phyloP scores from a whole-genome alignment of 2,113 vertebrate genomes.

The Odontophorus gujanensis region DNA sequence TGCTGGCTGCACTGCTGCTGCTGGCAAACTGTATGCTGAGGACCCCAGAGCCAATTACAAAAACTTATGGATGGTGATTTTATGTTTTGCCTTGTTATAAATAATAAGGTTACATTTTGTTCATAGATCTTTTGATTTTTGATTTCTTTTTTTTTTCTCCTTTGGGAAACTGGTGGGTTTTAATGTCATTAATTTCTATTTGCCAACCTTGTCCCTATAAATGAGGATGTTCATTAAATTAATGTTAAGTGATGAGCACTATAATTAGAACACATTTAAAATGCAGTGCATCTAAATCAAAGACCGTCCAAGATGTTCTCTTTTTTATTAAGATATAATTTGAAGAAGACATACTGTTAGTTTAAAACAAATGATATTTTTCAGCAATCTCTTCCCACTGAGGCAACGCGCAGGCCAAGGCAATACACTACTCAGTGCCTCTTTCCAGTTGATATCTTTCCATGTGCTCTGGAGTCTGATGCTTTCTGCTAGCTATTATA shows the following conservation, averaged over 20 bases:
- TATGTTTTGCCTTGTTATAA: constrained; percentile 11
- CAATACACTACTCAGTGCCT: neutral
- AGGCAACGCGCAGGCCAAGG: neutral
- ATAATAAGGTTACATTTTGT: constrained; percentile 40
- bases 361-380: constrained; percentile 4
- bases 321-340: constrained; percentile 63
- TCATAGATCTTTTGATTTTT: constrained; percentile 40
- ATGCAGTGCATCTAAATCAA: constrained; percentile 58
- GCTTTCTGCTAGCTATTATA: neutral
- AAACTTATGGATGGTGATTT: neutral
- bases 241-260: constrained; percentile 59
- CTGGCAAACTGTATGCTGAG: neutral
- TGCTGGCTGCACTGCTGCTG: fast-evolving
- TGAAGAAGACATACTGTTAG: constrained; percentile 1
- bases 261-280: constrained; percentile 71
- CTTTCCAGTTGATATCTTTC: neutral
- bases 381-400: neutral
- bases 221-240: constrained; percentile 70
- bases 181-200: constrained; percentile 69
- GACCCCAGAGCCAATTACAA: neutral
- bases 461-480: neutral
- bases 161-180: constrained; percentile 13
- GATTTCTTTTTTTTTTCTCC: neutral
- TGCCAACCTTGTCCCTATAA: constrained; percentile 65
- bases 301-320: constrained; percentile 54